Conservation (phyloP, 2,113 vertebrate genomes). For the Rhinogobius similis region DNA sequence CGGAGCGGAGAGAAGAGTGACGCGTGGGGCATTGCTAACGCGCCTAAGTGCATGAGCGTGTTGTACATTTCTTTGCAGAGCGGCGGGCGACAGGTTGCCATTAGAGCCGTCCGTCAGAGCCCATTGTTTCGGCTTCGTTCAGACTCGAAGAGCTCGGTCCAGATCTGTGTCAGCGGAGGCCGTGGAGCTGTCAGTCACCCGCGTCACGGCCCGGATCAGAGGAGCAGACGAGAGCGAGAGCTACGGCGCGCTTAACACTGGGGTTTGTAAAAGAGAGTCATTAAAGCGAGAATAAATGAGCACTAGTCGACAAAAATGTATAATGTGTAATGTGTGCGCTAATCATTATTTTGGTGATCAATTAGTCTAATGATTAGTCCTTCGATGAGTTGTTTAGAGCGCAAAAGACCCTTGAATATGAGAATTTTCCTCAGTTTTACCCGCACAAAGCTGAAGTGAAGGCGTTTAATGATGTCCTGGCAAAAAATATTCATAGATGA, state of each 20-base stretch:
- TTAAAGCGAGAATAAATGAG: conserved; percentile 1
- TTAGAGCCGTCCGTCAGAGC: conserved; percentile 50
- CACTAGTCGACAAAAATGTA: neutral
- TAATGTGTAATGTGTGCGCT: neutral
- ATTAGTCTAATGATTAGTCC: no score
- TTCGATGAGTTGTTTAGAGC: no score
- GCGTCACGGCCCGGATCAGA: conserved; percentile 37
- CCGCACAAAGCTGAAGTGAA: no score
- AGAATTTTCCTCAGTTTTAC: no score
- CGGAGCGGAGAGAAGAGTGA: neutral
- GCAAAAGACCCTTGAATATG: no score
- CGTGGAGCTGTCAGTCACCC: conserved; percentile 56
- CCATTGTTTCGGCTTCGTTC: conserved; percentile 33
- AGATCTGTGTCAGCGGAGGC: conserved; percentile 60
- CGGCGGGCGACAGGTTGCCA: conserved; percentile 15
- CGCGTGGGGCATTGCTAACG: neutral
- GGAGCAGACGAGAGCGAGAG: conserved; percentile 33
- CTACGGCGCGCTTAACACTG: neutral
- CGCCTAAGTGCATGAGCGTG: neutral
- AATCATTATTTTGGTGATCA: neutral
- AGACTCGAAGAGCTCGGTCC: conserved; percentile 49
- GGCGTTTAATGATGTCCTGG: no score
- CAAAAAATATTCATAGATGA: no score
- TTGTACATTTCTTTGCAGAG: conserved; percentile 3
- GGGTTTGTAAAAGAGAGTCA: neutral